Evolutionary conservation across 2,113 vertebrate species (phyloP).

Genomic region (Amphilophus citrinellus): DNA sequence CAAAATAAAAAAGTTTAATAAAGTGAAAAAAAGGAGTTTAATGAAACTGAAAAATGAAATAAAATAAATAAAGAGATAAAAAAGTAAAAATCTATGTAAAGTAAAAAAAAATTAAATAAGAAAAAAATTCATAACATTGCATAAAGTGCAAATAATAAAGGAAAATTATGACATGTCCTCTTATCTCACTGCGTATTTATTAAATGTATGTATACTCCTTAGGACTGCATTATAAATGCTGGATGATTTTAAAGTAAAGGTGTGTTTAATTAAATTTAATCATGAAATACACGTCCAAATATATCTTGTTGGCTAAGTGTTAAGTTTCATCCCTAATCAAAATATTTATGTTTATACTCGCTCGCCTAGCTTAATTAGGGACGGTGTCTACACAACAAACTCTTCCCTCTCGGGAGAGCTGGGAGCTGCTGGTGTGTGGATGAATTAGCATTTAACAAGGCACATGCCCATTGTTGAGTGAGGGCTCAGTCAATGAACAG

Average conservation of each 20-base stretch:
- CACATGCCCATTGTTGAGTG: conserved; percentile 77
- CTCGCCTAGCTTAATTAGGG: conserved; percentile 35
- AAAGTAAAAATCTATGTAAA: background rate
- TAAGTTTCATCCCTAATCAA: conserved; percentile 11
- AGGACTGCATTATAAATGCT: background rate
- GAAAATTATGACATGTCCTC: background rate
- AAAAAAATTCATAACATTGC: no score
- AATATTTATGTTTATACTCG: conserved; percentile 59
- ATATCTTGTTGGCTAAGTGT: background rate
- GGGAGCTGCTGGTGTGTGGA: conserved; percentile 56
- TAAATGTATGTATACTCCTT: background rate
- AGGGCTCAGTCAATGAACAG: conserved; percentile 56
- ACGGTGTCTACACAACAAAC: conserved; percentile 54
- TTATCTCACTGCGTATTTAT: background rate
- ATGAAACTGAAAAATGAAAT: background rate
- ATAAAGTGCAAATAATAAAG: background rate
- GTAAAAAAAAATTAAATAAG: no score
- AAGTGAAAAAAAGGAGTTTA: background rate
- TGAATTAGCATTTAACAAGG: conserved; percentile 81
- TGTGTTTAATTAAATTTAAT: background rate
- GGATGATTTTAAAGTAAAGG: background rate
- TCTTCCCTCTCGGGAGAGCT: conserved; percentile 23
- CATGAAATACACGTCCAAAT: background rate
- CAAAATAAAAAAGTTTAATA: background rate
- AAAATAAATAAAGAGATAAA: background rate